Conservation (phyloP, 2,888 invertebrate species). For the Rhagium mordax region DNA sequence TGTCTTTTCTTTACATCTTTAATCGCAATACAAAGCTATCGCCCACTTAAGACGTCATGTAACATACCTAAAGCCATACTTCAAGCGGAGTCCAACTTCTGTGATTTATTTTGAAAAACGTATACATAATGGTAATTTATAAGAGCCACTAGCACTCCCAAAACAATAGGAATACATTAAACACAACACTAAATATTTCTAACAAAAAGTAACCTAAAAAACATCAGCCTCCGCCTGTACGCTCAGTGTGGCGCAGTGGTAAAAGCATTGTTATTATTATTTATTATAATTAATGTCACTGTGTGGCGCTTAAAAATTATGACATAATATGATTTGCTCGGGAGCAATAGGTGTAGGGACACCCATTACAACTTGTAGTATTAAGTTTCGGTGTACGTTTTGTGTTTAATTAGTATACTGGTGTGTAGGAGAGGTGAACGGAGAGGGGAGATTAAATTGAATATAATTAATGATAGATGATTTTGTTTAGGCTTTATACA, state of each 20-base stretch:
- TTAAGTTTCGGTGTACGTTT: constrained; percentile 24
- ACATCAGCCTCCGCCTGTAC: constrained; percentile 20
- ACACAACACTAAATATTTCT: constrained; percentile 9
- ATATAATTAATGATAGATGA: background rate
- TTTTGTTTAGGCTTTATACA: too few relatives aligned
- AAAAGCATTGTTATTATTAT: constrained; percentile 32
- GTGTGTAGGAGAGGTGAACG: background rate
- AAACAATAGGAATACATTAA: constrained; percentile 25
- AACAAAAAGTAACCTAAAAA: constrained; percentile 11
- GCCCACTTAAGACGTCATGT: background rate
- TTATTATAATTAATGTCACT: constrained; percentile 33
- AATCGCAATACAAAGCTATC: background rate
- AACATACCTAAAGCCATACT: background rate
- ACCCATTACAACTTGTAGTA: constrained; percentile 28
- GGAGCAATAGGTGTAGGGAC: constrained; percentile 7
- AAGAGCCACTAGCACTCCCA: constrained; percentile 13
- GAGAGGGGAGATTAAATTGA: background rate
- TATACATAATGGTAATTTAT: constrained; percentile 26
- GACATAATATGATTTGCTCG: constrained; percentile 21
- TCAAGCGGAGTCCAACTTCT: background rate
- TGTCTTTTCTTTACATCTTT: background rate
- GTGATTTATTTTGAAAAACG: constrained; percentile 27
- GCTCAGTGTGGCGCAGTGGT: constrained; percentile 23
- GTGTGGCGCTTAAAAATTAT: constrained; percentile 32
- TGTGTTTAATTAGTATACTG: constrained; percentile 11